Base-by-base conservation (phyloP, 2,797 vertebrate species). In the Helostoma temminkii region DNA sequence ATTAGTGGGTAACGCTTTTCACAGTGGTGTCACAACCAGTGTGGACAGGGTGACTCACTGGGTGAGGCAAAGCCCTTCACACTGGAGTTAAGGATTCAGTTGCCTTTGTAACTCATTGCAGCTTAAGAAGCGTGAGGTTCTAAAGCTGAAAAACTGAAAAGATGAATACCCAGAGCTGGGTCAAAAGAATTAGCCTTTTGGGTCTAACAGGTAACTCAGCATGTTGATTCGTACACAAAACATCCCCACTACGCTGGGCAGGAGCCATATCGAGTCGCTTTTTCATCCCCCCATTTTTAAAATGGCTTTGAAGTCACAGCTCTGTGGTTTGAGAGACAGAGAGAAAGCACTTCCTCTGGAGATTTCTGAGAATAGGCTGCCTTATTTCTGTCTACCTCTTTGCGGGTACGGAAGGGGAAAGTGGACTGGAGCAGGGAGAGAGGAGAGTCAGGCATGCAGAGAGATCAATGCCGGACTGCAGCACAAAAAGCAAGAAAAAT, bases 401-500 rank as follows among this genome's bases (percentile, higher is more conserved):
- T 30, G 54, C 21, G 0, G 67, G 69, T 56, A 15, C 0, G 11
- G 55, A 56, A 53, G 25, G 19, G 45, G 63, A 46, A 73, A 83
- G 57, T 60, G 82, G 80, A 71, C 65, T 47, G 59, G 68, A 76
- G 65, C 56, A 46, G 74, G 47, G 73, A 68, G 34, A 11, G 48
- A 66, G 66, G 63, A 46, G 58, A 82, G 74, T 19, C 37, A 15
- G 76, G 28, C 54, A 83, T 66, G 80, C 54, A 28, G 37, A 68
- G 74, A 74, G 84, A 86, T 89, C 86, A 84, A 87, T 85, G 82
- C 63, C 30, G 6, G 39, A 52, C 75, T 52, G 74, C 61, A 50
- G 74, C 76, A 84, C 77, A 76, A 76, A 80, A 49, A 74, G 41
- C 43, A 47, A 63, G 60, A 43, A 60, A 80, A 75, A 75, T 26